phyloP scores from a whole-genome alignment of 2,888 invertebrate species.

The Aleiodes leptofemur region DNA sequence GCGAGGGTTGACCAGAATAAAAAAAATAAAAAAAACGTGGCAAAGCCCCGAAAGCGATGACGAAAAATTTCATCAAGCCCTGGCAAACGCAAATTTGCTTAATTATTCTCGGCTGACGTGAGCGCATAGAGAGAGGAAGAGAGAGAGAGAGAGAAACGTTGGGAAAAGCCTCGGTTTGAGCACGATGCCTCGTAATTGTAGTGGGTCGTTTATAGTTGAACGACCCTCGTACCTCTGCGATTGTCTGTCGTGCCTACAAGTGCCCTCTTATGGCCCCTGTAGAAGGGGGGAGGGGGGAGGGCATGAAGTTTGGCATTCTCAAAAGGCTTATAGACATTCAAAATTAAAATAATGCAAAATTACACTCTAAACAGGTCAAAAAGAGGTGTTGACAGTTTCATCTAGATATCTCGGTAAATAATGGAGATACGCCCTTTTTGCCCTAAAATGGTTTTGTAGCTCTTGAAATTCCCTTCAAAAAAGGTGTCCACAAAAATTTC shows the following conservation, averaged over 20 bases:
- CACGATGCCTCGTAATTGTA: conserved; percentile 65
- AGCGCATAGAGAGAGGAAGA: conserved; percentile 45
- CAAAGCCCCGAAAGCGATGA: conserved; percentile 2
- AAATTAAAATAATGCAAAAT: no score
- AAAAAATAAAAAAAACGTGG: conserved; percentile 7
- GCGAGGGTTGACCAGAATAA: not conserved
- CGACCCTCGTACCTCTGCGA: conserved; percentile 60
- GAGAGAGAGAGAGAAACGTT: not conserved
- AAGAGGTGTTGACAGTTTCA: no score
- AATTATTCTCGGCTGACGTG: conserved; percentile 61
- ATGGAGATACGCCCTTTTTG: no score
- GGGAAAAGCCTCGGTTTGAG: conserved; percentile 40
- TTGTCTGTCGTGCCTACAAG: conserved; percentile 50
- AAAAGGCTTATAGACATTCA: not conserved
- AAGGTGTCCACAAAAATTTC: no score
- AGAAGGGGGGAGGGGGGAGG: not conserved
- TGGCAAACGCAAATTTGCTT: conserved; percentile 60
- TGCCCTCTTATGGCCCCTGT: conserved; percentile 36
- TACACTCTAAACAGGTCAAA: no score
- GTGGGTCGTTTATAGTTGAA: conserved; percentile 73
- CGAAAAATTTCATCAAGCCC: conserved; percentile 36
- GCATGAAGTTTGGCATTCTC: not conserved
- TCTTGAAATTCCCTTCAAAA: no score
- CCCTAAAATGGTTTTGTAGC: not conserved
- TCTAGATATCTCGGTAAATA: no score